Base-by-base conservation (phyloP, 1,140 invertebrate genomes). In the Drosophila elegans region DNA sequence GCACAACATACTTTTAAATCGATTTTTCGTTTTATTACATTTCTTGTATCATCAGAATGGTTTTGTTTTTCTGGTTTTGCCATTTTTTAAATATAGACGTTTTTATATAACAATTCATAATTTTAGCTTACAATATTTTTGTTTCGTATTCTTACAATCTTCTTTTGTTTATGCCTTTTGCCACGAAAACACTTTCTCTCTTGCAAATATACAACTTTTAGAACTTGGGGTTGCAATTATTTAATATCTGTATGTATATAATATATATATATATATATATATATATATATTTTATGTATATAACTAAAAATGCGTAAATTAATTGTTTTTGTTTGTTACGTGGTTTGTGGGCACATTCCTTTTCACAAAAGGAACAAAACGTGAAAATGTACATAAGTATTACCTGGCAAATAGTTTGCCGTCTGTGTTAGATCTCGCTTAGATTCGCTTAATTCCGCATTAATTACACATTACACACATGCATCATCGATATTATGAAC, bases 51-150 rank as follows among this genome's bases (percentile, higher is more conserved):
- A 63, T 75, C 63, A 54, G 71, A 56, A 75, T 75, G 39, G 42
- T 42, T 56, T 53, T 54, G 34, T 76, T 75, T 74, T 67, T 66
- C 68, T 69, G 51, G 72, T 64, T 74, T 76, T 68, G 83, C 75
- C 79, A 88, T 83, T 89, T 74, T 72, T 80, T 71, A 84, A 78
- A 74, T 88, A 82, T 89, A 71, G 64, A 72, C 52, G 82, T 76
- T 73, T 83, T 83, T 86, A 73, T 88, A 88, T 89, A 89, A 89
- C 84, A 89, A 90, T 89, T 89, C 84, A 89, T 89, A 89, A 85
- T 84, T 89, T 89, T 89, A 89, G 69, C 84, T 90, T 89, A 89
- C 55, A 80, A 57, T 90, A 89, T 81, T 85, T 71, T 79, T 63
- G 66, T 69, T 73, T 56, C 44, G 63, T 78, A 88, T 66, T 74